These are phyloP conservation scores for Lasioglossum malachurum DNA, from an alignment of 2,888 invertebrate genomes.

Conservation along the genomic window DNA sequence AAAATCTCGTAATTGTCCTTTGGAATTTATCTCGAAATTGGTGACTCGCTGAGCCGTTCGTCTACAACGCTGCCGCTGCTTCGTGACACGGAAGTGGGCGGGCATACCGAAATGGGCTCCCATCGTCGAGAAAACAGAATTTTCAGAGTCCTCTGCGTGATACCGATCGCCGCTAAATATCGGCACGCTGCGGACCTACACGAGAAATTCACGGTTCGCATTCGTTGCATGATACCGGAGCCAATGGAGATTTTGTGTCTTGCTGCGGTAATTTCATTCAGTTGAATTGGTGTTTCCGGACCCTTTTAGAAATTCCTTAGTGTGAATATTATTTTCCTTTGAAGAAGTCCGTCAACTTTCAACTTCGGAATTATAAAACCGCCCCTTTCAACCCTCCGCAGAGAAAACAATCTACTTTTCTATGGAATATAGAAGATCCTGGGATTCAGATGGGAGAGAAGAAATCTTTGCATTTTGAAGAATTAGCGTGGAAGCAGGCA, in stretches of 20 bases:
- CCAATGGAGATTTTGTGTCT: neutral
- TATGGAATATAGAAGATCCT: neutral
- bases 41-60: slow-evolving; percentile 59
- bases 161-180: neutral
- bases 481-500: slow-evolving; percentile 1
- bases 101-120: neutral
- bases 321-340: neutral
- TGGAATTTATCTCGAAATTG: slow-evolving; percentile 77
- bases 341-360: neutral
- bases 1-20: slow-evolving; percentile 80
- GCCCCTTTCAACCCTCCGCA: neutral
- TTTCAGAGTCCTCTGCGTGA: neutral
- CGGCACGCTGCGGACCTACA: neutral
- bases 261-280: neutral
- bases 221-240: neutral
- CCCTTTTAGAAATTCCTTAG: neutral
- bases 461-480: slow-evolving; percentile 7
- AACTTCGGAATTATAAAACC: neutral
- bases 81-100: neutral
- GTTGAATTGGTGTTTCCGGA: neutral
- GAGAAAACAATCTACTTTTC: neutral
- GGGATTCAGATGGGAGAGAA: neutral
- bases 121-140: slow-evolving; percentile 2
- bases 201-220: neutral
- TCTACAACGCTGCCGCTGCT: slow-evolving; percentile 15